Base-by-base conservation (phyloP, 2,888 invertebrate species). In the Scrobipalpa costella region DNA sequence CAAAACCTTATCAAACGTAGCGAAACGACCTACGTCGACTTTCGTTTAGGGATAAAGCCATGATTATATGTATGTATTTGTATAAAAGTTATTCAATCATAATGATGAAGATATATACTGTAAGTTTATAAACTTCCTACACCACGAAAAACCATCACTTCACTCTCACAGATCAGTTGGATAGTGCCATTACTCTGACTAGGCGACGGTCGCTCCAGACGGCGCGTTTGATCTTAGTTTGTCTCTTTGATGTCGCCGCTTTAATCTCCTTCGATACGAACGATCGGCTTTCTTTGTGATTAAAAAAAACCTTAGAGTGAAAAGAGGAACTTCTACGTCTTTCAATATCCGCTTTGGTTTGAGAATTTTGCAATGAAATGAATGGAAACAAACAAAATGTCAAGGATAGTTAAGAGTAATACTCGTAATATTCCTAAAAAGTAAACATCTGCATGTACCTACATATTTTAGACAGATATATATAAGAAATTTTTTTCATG, bases 241-340 rank as follows among this genome's bases (percentile, higher is more conserved):
- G 50, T 50, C 21, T 44, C 50, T 50, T 50, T 50, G 50, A 50
- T 50, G 19, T 50, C 17, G 21, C 50, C 50, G n/a, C 44, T 44
- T 44, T 44, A 44, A 44, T 44, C 44, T 17, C 21, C 17, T 50
- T 50, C 50, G 50, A 50, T 50, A 50, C 21, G 50, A 50, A 21
- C 50, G 50, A 9, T 21, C 21, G 17, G 50, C 50, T 50, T 21
- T 50, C 50, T 50, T 49, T 50, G 50, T 17, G 21, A 50, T 50
- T 50, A 50, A 21, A 21, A n/a, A n/a, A 44, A 44, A 44, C 44
- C 15, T 44, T 44, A 44, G 44, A n/a, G 6, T 44, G n/a, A 44
- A 44, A 44, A n/a, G 44, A 44, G 15, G n/a, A 15, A 7, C 44
- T n/a, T 6, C 44, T 3, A 36, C 36, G 36, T 36, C 36, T 44